Evolutionary conservation across 2,888 invertebrate species (phyloP).

Genomic region (Eumerus sabulonum): DNA sequence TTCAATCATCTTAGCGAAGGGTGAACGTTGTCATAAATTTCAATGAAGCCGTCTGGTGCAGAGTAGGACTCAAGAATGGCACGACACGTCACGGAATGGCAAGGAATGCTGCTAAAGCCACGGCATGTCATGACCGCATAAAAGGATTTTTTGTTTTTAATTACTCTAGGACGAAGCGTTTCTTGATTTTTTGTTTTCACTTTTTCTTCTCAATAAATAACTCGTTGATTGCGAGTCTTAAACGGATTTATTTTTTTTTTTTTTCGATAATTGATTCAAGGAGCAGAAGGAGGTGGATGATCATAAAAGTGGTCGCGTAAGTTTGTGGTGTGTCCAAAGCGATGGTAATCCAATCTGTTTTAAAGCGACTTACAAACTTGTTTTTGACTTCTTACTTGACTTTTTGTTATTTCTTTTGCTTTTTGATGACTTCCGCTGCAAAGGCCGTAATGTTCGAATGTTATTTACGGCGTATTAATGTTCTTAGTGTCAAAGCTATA

Average conservation of each 20-base stretch:
- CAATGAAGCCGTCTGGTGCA: conserved; percentile 6
- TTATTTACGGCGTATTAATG: conserved; percentile 4
- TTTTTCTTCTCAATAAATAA: conserved; percentile 15
- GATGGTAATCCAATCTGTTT: conserved; percentile 7
- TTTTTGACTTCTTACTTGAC: no score
- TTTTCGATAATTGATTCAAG: conserved; percentile 23
- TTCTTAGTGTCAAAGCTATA: conserved; percentile 6
- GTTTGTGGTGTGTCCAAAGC: neutral
- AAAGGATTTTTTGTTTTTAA: conserved; percentile 13
- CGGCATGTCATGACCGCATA: no score
- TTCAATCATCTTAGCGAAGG: conserved; percentile 41
- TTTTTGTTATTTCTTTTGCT: conserved; percentile 5
- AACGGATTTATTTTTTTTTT: neutral
- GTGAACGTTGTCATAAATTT: conserved; percentile 44
- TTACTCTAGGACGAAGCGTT: conserved; percentile 2
- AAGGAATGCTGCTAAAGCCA: no score
- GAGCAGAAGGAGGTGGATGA: conserved; percentile 8
- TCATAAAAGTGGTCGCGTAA: conserved; percentile 3
- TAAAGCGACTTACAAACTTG: neutral
- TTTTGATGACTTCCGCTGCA: conserved; percentile 23
- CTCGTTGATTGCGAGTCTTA: conserved; percentile 5
- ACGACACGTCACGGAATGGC: no score
- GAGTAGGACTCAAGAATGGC: neutral
- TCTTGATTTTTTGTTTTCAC: neutral
- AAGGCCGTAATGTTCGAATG: neutral